These are phyloP conservation scores for Myiozetetes cayanensis DNA, from an alignment of 2,113 vertebrate species.

Conservation along the genomic window DNA sequence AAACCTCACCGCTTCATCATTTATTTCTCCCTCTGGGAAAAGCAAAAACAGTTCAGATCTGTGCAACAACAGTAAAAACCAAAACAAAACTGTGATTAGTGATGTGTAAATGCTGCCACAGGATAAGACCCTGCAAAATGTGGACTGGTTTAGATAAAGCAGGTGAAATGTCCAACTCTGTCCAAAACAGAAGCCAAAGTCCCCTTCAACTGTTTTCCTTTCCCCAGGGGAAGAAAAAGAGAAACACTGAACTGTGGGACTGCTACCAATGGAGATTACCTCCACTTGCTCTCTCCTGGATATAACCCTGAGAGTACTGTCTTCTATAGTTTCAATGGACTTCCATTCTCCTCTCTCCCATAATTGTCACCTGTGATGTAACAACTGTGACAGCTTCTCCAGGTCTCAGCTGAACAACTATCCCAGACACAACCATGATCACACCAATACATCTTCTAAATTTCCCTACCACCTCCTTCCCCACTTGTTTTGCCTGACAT, in stretches of 20 bases:
- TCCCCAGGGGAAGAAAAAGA: background rate
- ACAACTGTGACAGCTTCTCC: background rate
- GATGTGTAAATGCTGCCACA: background rate
- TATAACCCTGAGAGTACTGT: background rate
- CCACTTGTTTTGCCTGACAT: background rate
- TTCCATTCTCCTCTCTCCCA: background rate
- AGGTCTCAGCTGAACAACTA: background rate
- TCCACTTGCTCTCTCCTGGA: background rate
- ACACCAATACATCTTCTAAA: background rate
- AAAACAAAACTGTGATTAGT: background rate
- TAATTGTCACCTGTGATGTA: background rate
- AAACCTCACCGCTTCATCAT: background rate
- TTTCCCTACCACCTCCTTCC: background rate
- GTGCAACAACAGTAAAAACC: background rate
- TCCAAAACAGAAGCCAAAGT: constrained; percentile 1
- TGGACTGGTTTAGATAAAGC: background rate
- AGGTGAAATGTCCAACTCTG: background rate
- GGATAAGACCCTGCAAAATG: background rate
- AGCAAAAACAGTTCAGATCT: background rate
- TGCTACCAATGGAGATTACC: background rate
- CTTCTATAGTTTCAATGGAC: background rate
- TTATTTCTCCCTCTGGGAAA: constrained; percentile 16
- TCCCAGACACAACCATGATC: background rate
- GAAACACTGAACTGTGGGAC: background rate
- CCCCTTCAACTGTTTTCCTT: background rate